These are phyloP conservation scores for Bergia puertoricense DNA, from an alignment of 92 coral and sea anemone species.

Conservation along the genomic window DNA sequence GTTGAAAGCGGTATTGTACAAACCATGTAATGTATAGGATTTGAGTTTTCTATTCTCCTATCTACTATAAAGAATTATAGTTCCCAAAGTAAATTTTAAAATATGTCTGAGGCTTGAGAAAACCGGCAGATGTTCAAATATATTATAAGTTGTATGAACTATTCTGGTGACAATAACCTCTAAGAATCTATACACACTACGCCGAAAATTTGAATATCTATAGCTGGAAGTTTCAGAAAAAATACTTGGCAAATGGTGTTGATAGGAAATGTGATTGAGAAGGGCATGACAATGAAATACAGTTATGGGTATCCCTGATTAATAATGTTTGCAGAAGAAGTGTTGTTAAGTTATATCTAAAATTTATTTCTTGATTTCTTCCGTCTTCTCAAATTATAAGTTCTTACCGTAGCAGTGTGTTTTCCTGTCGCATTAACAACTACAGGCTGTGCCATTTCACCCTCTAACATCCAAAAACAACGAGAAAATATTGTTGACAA, in stretches of 20 bases:
- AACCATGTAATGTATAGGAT: neutral
- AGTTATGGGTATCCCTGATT: neutral
- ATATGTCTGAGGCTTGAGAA: neutral
- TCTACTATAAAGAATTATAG: neutral
- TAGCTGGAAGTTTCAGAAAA: no score
- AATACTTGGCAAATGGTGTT: no score
- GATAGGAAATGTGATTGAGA: neutral
- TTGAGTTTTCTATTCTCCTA: neutral
- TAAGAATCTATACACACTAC: no score
- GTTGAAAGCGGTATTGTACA: neutral
- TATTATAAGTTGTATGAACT: no score
- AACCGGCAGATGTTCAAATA: neutral
- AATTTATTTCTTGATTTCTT: neutral
- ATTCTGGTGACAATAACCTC: no score
- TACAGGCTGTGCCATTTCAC: conserved; percentile 60
- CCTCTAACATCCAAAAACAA: conserved; percentile 20
- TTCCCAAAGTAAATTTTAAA: neutral
- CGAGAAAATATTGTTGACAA: conserved; percentile 39
- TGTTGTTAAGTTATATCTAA: no score
- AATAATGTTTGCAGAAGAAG: no score
- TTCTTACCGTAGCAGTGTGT: conserved; percentile 81
- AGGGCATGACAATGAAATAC: neutral
- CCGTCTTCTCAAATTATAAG: no score
- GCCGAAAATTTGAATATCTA: no score
- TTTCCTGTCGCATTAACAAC: conserved; percentile 60